These are phyloP conservation scores for Coremacera marginata DNA, from an alignment of 2,888 invertebrate species.

Conservation along the genomic window DNA sequence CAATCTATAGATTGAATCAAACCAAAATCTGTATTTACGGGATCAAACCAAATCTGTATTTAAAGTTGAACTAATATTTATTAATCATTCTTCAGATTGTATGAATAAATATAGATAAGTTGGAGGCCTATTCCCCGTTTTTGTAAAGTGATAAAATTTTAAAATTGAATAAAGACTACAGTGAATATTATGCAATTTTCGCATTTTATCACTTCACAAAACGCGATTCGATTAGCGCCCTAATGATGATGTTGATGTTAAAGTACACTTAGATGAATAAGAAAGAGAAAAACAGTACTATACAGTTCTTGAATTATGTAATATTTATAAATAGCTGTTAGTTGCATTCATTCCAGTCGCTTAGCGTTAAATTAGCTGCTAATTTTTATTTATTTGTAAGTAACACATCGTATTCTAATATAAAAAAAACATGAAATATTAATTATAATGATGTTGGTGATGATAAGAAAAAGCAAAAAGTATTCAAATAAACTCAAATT, in stretches of 20 bases:
- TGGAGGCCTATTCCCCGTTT: too few relatives aligned
- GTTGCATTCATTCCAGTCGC: constrained; percentile 53
- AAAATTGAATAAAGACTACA: neutral
- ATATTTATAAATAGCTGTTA: constrained; percentile 22
- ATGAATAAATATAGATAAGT: neutral
- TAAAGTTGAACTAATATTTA: neutral
- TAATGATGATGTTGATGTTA: too few relatives aligned
- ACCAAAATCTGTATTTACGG: constrained; percentile 12
- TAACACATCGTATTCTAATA: neutral
- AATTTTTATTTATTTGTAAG: constrained; percentile 28
- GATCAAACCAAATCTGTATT: constrained; percentile 14
- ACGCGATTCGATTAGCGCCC: too few relatives aligned
- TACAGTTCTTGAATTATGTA: neutral
- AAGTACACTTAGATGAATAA: too few relatives aligned
- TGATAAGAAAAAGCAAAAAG: neutral
- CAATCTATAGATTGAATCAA: neutral
- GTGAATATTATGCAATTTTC: too few relatives aligned
- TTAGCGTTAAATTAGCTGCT: constrained; percentile 46
- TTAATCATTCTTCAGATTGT: neutral
- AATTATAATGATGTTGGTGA: neutral
- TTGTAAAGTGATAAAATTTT: too few relatives aligned
- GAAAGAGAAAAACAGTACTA: neutral
- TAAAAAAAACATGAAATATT: neutral
- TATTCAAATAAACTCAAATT: neutral
- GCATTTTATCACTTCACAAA: too few relatives aligned